Percentiles rank a stretch among this genome's conserved stretches.
Evolutionary conservation across 2,888 invertebrate species (phyloP).

Genomic region (Glyphotaelius pellucidus): DNA sequence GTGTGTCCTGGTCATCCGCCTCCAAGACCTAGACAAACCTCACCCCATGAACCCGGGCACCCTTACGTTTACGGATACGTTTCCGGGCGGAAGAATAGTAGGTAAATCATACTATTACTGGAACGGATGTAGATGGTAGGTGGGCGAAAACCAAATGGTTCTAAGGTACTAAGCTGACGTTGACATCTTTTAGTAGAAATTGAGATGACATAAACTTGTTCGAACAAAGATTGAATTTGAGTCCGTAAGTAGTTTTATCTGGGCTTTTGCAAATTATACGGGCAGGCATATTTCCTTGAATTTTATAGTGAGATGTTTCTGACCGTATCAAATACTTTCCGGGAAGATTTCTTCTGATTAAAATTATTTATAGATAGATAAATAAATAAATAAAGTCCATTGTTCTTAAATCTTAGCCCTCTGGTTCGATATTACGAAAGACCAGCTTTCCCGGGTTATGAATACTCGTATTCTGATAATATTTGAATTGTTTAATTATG

Average conservation of each 20-base stretch:
- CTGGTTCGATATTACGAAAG: no score
- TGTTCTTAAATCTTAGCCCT: not conserved
- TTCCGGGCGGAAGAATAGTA: not conserved
- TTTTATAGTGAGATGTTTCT: not conserved
- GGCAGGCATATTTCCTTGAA: not conserved
- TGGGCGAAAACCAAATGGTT: not conserved
- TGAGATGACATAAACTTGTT: not conserved
- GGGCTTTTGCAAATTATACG: not conserved
- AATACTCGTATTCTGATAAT: no score
- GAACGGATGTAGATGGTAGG: no score
- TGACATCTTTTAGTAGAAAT: not conserved
- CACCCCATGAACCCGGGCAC: no score
- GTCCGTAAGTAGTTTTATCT: not conserved
- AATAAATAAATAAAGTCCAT: not conserved
- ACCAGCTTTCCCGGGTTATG: no score
- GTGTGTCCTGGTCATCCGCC: no score
- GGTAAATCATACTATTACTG: not conserved
- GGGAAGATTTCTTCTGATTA: not conserved
- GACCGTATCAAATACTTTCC: not conserved
- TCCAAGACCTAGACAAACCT: no score
- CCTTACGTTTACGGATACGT: no score
- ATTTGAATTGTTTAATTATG: no score
- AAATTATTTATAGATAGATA: no score
- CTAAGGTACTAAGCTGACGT: not conserved
- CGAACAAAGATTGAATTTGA: not conserved